A percentile compares a stretch with the other conserved stretches of the same genome.
Evolutionary conservation across 1,140 invertebrate genomes (phyloP).

Genomic region (Hycleus cichorii): DNA sequence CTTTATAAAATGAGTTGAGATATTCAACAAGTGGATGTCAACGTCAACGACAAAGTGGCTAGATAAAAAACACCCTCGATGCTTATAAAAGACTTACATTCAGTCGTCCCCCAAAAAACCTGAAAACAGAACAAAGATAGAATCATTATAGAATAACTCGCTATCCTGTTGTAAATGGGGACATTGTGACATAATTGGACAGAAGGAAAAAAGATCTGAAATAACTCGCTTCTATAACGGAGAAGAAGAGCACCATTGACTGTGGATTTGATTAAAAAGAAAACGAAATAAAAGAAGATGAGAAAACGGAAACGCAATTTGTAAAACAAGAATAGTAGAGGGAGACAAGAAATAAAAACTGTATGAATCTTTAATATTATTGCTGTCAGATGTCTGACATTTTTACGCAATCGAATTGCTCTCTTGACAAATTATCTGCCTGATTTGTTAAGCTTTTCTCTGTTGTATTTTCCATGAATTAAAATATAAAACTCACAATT

Average conservation of each 20-base stretch:
- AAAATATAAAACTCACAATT: background rate
- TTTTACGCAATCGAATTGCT: slow-evolving; percentile 20
- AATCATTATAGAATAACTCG: slow-evolving; percentile 11
- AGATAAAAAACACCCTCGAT: slow-evolving; percentile 40
- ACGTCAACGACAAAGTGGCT: slow-evolving; percentile 38
- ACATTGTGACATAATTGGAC: slow-evolving; percentile 20
- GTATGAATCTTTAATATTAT: slow-evolving; percentile 17
- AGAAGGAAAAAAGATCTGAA: slow-evolving; percentile 1
- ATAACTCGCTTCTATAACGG: slow-evolving; percentile 5
- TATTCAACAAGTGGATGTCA: slow-evolving; percentile 41
- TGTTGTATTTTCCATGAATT: slow-evolving; percentile 7
- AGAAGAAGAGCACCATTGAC: slow-evolving; percentile 8
- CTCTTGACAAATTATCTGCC: slow-evolving; percentile 19
- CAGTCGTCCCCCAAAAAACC: slow-evolving; percentile 23
- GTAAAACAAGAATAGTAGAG: slow-evolving; percentile 1
- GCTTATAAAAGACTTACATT: slow-evolving; percentile 37
- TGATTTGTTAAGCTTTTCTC: slow-evolving; percentile 15
- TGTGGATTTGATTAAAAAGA: slow-evolving; percentile 6
- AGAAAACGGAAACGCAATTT: background rate
- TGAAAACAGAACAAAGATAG: slow-evolving; percentile 15
- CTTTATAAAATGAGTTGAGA: slow-evolving; percentile 22
- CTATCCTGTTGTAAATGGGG: slow-evolving; percentile 9
- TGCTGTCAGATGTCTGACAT: slow-evolving; percentile 22
- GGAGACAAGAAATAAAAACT: slow-evolving; percentile 13
- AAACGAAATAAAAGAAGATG: background rate